phyloP scores from a whole-genome alignment of 92 coral and sea anemone genomes.

The Paragorgia papillata region DNA sequence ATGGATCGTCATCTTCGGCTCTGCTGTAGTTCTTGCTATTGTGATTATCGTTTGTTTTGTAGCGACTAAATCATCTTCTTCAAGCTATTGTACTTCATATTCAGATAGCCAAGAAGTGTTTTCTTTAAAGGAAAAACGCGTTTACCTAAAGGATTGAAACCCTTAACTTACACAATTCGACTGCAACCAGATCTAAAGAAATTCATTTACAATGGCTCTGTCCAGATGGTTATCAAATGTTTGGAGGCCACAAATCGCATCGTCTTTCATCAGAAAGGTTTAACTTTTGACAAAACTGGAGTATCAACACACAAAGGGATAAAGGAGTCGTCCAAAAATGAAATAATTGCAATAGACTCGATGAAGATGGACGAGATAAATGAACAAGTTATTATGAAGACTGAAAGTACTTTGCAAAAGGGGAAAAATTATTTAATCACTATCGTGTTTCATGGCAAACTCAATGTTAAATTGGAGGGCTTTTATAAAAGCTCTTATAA shows the following conservation, averaged over 20 bases:
- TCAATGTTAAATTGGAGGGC: conserved; percentile 73
- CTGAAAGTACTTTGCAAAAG: conserved; percentile 25
- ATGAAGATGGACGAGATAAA: conserved; percentile 2
- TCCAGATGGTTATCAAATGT: conserved; percentile 59
- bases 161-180: conserved; percentile 64
- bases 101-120: conserved; percentile 19
- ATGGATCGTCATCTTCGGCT: conserved; percentile 15
- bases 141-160: conserved; percentile 68
- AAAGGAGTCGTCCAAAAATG: conserved; percentile 60
- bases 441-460: conserved; percentile 57
- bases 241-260: conserved; percentile 58
- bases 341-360: conserved; percentile 48
- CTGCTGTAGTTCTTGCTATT: background rate
- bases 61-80: conserved; percentile 20
- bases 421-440: conserved; percentile 54
- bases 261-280: conserved; percentile 67
- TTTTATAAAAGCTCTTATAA: conserved; percentile 86
- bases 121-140: conserved; percentile 10
- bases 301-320: conserved; percentile 15
- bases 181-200: conserved; percentile 76
- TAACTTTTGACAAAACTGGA: conserved; percentile 19
- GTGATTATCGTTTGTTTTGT: conserved; percentile 10
- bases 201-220: conserved; percentile 74
- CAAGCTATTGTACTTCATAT: background rate
- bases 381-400: conserved; percentile 30